Evolutionary conservation across 2,888 invertebrate species (phyloP), one percentile per base, ranked within the genome.

Genomic region (Tholera decimalis): DNA sequence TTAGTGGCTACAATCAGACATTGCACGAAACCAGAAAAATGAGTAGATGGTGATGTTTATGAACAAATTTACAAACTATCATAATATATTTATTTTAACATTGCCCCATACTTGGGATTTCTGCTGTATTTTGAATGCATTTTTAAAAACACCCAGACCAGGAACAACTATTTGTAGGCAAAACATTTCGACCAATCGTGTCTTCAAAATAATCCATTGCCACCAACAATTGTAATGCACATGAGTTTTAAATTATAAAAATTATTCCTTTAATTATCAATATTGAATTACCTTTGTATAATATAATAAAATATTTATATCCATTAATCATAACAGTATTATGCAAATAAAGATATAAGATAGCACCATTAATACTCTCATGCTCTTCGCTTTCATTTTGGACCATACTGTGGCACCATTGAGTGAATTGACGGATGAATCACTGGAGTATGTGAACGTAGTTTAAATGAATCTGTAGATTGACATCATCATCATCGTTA

Each of bases 371-470:
- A 33, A 35, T 4, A 33, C 54, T 62, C 15, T n/a, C 43, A n/a
- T n/a, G 37, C 54, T 63, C 15, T 22, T 4, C 47, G 33, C 44
- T 76, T 51, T 18, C 37, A 39, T 37, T 41, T 72, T 76, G 30
- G n/a, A 51, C 51, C 63, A 57, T 35, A 18, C 18, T 11, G 22
- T 69, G 58, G 62, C 53, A 73, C 57, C 69, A 68, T 73, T 61
- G 30, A 59, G 46, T 70, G 50, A 77, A 78, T 72, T 57, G 58
- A 44, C 63, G 55, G 68, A 77, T 87, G 87, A 87, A 83, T 85
- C 87, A 85, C 69, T 67, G 65, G 64, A 82, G 55, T 64, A 63
- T 60, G 58, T 80, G 63, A 82, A 80, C 74, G 67, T 57, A 46
- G 20, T 18, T 6, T 28, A 11, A 53, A 54, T 71, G 61, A 76